Evolutionary conservation across 2,797 vertebrate species (phyloP), one percentile per base, ranked within the genome.

Genomic region (Gymnopithys bicolor): DNA sequence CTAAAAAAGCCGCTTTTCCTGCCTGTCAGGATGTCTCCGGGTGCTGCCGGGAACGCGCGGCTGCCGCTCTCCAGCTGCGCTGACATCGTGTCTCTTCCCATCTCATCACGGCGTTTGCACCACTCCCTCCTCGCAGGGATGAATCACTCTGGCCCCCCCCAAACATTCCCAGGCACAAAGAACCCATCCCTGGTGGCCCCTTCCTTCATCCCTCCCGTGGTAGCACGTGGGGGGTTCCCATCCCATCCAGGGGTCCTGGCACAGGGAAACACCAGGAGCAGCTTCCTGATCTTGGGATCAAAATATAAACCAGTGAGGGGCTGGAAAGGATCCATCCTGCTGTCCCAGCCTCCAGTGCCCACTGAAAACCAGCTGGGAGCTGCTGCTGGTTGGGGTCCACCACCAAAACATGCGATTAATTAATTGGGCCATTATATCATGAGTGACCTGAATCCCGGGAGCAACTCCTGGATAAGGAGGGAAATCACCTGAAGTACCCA

Each of bases 51-150:
- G 83, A 75, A 58, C 3, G 39, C 90, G 18, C 2, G 55, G 91
- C 80, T 51, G 86, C 86, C 37, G 83, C 91, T 88, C 90, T 77
- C 84, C 91, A 41, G 91, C 95, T 21, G 74, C 9, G 66, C 37
- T 62, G 77, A 4, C 91, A 64, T 56, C 60, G 53, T 4, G 93
- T 94, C 95, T 92, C 87, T 84, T 94, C 93, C 93, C 25, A 95
- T 94, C 95, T 92, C 84, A 11, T 94, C 94, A 94, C 43, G 3
- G 63, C 24, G 46, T 11, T 33, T 27, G 83, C 86, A 56, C 48
- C 87, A 22, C 79, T 66, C 92, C 35, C 39, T 18, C 23, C 59
- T 55, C 9, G 1, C 69, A 13, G n/a, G 37, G 58, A 51, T 83
- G 85, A 92, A 78, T 78, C 91, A 69, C 71, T 48, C 69, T 53